Evolutionary conservation across 2,797 vertebrate genomes (phyloP).

Genomic region (Hozukius guyotensis): DNA sequence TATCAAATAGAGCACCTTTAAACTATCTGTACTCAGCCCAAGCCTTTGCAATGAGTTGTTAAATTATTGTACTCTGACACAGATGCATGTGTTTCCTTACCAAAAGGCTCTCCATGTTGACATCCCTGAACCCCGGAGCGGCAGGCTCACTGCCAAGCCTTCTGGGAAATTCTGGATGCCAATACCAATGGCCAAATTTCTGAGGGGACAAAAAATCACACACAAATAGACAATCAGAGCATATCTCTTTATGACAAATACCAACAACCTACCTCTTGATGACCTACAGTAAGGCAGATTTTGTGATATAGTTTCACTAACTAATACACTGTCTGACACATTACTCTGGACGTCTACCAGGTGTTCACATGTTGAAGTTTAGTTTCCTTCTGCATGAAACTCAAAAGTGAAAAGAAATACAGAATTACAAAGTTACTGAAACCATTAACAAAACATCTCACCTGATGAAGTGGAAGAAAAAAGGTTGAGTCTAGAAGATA

Average conservation of each 20-base stretch:
- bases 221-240: background rate
- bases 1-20: no score
- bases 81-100: conserved; percentile 73
- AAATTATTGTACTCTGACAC: background rate
- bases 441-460: background rate
- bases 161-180: conserved; percentile 99
- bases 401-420: background rate
- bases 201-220: conserved; percentile 60
- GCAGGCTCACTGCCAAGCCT: conserved; percentile 95
- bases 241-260: background rate
- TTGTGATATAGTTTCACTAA: background rate
- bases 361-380: background rate
- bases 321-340: background rate
- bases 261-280: background rate
- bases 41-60: background rate
- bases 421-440: background rate
- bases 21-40: background rate
- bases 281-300: rapidly evolving
- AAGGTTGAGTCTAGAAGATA: no score
- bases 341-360: background rate
- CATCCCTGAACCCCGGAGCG: conserved; percentile 89
- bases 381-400: background rate
- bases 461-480: background rate
- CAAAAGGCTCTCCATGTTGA: conserved; percentile 94
- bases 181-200: conserved; percentile 94